Conservation (phyloP, 23 tunicate genomes). For the Ascidia mentula region DNA sequence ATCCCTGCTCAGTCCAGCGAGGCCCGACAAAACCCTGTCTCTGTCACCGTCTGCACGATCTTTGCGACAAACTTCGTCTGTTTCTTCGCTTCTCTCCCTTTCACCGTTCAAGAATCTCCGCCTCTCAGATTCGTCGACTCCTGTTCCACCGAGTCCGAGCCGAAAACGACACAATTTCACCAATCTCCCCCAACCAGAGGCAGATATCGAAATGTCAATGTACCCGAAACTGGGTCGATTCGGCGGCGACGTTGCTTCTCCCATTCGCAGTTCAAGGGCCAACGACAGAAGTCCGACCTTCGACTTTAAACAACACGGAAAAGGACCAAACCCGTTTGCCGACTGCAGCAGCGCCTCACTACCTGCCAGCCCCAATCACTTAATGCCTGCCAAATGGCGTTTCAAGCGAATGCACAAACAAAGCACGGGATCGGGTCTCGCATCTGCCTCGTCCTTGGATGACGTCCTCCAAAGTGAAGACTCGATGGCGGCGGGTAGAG, state of each 20-base stretch:
- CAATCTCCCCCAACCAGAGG: constrained; percentile 7
- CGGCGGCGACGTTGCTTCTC: constrained; percentile 19
- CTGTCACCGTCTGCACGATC: constrained; percentile 1
- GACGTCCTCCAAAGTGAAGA: not conserved
- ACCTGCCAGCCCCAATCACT: constrained; percentile 75
- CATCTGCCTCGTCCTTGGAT: constrained; percentile 10
- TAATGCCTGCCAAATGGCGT: constrained; percentile 87
- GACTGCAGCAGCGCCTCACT: constrained; percentile 25
- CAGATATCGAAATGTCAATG: not conserved
- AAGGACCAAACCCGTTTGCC: not conserved
- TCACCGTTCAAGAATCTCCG: constrained; percentile 52
- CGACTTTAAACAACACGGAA: not conserved
- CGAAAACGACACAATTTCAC: constrained; percentile 31
- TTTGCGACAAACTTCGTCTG: constrained; percentile 23
- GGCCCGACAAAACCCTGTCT: not conserved
- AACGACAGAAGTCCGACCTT: not conserved
- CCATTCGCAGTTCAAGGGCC: not conserved
- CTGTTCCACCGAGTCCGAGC: constrained; percentile 55
- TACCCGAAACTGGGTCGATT: constrained; percentile 45
- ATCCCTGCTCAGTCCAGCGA: not conserved
- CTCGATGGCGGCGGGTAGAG: not conserved
- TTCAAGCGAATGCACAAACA: constrained; percentile 46
- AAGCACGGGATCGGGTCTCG: not conserved
- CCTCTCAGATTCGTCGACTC: constrained; percentile 52
- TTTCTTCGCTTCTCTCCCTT: constrained; percentile 23